Base-by-base conservation (phyloP, 2,113 vertebrate genomes). In the Apistogramma diplotaenia region DNA sequence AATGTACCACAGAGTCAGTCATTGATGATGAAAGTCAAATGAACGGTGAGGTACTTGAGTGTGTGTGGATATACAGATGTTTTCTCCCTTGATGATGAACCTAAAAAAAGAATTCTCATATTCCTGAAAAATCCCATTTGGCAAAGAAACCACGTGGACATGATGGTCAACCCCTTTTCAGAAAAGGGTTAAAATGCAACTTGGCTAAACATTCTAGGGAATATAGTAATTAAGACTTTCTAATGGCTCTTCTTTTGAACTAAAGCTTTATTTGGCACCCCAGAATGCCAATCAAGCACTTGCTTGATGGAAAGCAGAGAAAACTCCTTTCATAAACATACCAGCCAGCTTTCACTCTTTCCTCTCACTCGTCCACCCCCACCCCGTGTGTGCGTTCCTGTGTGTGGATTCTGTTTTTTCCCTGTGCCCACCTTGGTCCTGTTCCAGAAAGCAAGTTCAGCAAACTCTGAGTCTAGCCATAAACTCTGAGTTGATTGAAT, bases 201-300 rank as follows among this genome's bases (percentile, higher is more conserved):
- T 79, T 83, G 90, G 89, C 78, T 55, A 67, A 84, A 91, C 85
- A 92, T 91, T 92, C 78, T 70, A 27, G 9, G 65, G 35, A 60
- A 37, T 76, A 40, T 19, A 43, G 21, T 43, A 70, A 78, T 74
- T 79, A 89, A 85, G 85, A 81, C 57, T 85, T 81, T 88, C 76
- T 51, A 86, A 85, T 58, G 46, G 74, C 60, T 84, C 62, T 76
- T 72, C 77, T 73, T 70, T 77, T 83, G 60, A 85, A 59, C 54
- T 65, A 43, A 79, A 87, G 70, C 88, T 85, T 10, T 57, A 23
- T 79, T 86, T 92, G 83, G 89, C 85, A 89, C 73, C n/a, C 27
- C 27, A 81, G 59, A 58, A 86, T 82, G 87, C 80, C 85, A 87
- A 81, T 79, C 78, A 83, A 87, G 77, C 10, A 25, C 54, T 79